These are phyloP conservation scores for Cephalopachus bancanus DNA, from an alignment of 2,797 vertebrate genomes.

Conservation along the genomic window DNA sequence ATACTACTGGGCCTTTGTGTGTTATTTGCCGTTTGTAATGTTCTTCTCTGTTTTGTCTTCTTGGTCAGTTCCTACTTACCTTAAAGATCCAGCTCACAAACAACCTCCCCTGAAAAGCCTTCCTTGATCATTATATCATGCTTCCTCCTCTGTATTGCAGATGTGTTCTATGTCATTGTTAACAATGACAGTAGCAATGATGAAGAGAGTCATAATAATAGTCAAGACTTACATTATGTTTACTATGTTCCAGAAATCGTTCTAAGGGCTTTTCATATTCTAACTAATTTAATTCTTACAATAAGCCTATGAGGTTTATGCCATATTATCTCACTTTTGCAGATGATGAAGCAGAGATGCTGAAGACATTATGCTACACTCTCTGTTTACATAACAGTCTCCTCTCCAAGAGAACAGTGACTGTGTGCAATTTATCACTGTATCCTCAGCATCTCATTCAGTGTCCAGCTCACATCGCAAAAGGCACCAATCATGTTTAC, in stretches of 20 bases:
- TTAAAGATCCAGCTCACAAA: neutral
- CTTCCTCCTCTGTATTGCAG: neutral
- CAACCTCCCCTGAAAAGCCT: neutral
- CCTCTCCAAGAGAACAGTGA: neutral
- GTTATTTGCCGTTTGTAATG: neutral
- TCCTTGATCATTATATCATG: too few relatives aligned
- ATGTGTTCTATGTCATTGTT: rapidly evolving
- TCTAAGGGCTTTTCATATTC: neutral
- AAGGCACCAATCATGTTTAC: neutral
- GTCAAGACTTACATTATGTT: neutral
- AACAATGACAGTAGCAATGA: neutral
- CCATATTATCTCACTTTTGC: neutral
- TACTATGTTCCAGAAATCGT: neutral
- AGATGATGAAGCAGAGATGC: rapidly evolving
- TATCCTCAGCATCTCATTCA: neutral
- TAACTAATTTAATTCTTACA: neutral
- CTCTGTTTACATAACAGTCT: neutral
- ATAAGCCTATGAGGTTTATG: neutral
- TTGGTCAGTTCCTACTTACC: neutral
- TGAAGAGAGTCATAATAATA: neutral
- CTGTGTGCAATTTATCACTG: rapidly evolving
- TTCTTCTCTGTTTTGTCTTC: neutral
- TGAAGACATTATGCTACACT: rapidly evolving
- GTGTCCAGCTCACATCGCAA: neutral
- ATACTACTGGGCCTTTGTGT: neutral